Base-by-base conservation (phyloP, 2,888 invertebrate genomes). In the Octonoba sinensis region DNA sequence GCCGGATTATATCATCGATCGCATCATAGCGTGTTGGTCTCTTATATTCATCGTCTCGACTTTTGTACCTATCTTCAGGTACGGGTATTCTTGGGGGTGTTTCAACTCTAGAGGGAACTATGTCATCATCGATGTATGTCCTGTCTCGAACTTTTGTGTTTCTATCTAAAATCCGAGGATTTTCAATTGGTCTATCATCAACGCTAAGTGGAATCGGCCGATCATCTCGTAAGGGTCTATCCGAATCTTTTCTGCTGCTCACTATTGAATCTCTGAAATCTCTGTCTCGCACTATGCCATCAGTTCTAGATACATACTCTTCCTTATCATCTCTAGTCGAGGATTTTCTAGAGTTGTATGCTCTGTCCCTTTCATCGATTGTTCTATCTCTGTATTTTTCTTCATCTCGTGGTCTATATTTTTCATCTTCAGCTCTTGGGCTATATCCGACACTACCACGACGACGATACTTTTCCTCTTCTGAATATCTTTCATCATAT, bases 21-120 rank as follows among this genome's bases (percentile, higher is more conserved):
- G 67, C 72, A 46, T 79, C 72, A 18, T 44, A 46, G 12, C 49
- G 46, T 22, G 62, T 62, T 1, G 72, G 60, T 60, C 54, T 60
- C 13, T 20, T 15, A 16, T 46, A 8, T 11, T 13, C 44, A 62
- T 73, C 67, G 27, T 69, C 57, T 16, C 67, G 49, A 20, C 47
- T 59, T 20, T 27, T 49, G 3, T 59, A 13, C 3, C 13, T 49
- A n/a, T 73, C 8, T 36, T 36, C 36, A 36, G 36, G 4, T 36
- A 2, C 36, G 11, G 36, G 4, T 36, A 2, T 36, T 36, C 36
- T 36, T 36, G 16, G 11, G 15, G 64, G 64, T 15, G 20, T 47
- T 12, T 24, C 24, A 36, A 36, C n/a, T 46, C 47, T 64, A 16
- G 46, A 44, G 18, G 47, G 44, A 22, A 13, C 24, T 20, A 36